phyloP scores from a whole-genome alignment of 2,888 invertebrate genomes.

The Venustoraphidia nigricollis region DNA sequence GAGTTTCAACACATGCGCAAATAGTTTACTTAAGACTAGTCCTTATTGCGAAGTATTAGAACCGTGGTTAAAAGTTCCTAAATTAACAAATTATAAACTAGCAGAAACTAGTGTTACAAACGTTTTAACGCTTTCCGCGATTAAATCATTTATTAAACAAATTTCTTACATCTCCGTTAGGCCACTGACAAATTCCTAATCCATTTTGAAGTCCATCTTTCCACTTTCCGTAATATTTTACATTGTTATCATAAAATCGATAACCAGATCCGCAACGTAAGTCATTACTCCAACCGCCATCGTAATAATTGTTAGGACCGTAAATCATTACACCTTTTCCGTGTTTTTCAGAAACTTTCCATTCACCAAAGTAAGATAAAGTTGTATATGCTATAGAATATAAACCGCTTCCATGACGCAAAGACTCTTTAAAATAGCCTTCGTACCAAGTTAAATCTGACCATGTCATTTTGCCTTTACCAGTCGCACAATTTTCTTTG shows the following conservation, averaged over 20 bases:
- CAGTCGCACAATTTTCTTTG: conserved; percentile 34
- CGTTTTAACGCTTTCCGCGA: too few relatives aligned
- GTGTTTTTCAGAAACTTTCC: conserved; percentile 25
- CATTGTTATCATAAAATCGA: conserved; percentile 34
- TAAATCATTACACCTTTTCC: conserved; percentile 27
- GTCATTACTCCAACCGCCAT: conserved; percentile 27
- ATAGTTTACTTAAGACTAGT: too few relatives aligned
- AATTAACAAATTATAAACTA: too few relatives aligned
- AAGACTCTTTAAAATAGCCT: conserved; percentile 38
- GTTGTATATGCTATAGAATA: conserved; percentile 16
- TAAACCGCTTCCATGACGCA: conserved; percentile 30
- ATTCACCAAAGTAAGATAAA: conserved; percentile 25
- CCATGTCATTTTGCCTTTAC: conserved; percentile 37
- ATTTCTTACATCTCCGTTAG: conserved; percentile 37
- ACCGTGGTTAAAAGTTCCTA: too few relatives aligned
- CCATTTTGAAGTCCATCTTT: conserved; percentile 33
- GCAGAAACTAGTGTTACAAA: too few relatives aligned
- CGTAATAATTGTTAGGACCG: conserved; percentile 22
- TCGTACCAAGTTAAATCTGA: conserved; percentile 39
- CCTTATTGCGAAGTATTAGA: background rate
- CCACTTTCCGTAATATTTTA: conserved; percentile 41
- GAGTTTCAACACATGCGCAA: background rate
- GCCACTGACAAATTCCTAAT: conserved; percentile 42
- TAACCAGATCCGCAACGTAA: conserved; percentile 34
- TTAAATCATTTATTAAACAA: background rate